Base-by-base conservation (phyloP, 2,113 vertebrate genomes). In the Polypterus bichir region DNA sequence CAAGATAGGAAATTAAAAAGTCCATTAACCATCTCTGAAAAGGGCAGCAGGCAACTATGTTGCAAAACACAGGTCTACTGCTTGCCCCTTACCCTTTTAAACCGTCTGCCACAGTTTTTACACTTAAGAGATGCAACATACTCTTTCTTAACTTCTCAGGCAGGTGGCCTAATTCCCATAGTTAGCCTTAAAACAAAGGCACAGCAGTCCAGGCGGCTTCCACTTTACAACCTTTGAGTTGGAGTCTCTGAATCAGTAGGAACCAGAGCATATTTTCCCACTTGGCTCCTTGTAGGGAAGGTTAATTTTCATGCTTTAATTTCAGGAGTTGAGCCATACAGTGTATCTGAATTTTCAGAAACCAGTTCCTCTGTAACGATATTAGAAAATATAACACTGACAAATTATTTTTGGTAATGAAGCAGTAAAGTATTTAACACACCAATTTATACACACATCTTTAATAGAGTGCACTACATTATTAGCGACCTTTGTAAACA, bases 301-400 rank as follows among this genome's bases (percentile, higher is more conserved):
- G 71, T 65, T 6, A 52, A 63, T 3, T 4, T 57, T 97, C 84
- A 98, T 78, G 92, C 92, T 73, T 98, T 97, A 56, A 97, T 89
- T 79, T 98, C 94, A 62, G 93, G 85, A 65, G 89, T 70, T 44
- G 89, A 69, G 68, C 85, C 84, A 83, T 91, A 97, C 62, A 95
- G 76, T 48, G 82, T 73, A 74, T 98, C 95, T 44, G 92, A 85
- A 77, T 93, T 97, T 83, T 98, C 95, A 8, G 92, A 83, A 49
- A 84, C 76, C 71, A 97, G 80, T 63, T 98, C 95, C 85, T 98
- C 94, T 97, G 80, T 57, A 70, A 45, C 27, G 27, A 27, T 27
- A 27, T 27, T 27, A 27, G 27, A 27, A 27, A 27, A 27, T n/a
- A n/a, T 27, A 27, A 27, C 27, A 27, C 27, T 27, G 27, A 27